phyloP scores from a whole-genome alignment of 2,888 invertebrate genomes.

The Diaprepes abbreviatus region DNA sequence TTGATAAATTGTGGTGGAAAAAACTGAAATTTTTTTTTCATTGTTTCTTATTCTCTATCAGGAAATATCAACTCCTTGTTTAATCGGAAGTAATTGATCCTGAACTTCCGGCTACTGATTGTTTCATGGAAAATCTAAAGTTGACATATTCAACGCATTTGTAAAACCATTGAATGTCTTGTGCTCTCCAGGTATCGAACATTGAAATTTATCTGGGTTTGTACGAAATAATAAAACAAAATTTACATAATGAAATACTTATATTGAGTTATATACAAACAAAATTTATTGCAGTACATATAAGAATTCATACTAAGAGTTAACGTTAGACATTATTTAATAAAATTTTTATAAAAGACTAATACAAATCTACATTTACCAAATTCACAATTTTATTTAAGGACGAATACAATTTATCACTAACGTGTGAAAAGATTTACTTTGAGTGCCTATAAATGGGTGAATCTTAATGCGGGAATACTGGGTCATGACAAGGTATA shows the following conservation, averaged over 20 bases:
- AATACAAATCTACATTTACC: conserved; percentile 35
- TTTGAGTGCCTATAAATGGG: conserved; percentile 20
- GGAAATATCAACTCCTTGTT: too few relatives aligned
- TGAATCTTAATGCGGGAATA: not conserved
- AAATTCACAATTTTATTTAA: conserved; percentile 34
- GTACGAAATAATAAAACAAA: not conserved
- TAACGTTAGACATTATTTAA: conserved; percentile 36
- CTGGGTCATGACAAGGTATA: too few relatives aligned
- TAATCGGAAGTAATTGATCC: too few relatives aligned
- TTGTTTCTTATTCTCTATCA: too few relatives aligned
- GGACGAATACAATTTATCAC: conserved; percentile 43
- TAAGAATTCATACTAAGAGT: conserved; percentile 29
- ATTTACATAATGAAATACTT: conserved; percentile 37
- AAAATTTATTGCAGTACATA: conserved; percentile 37
- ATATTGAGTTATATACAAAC: conserved; percentile 42
- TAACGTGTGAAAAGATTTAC: conserved; percentile 24
- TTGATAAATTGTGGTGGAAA: too few relatives aligned
- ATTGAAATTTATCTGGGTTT: too few relatives aligned
- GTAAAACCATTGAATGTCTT: too few relatives aligned
- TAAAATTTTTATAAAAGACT: conserved; percentile 36
- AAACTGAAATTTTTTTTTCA: too few relatives aligned
- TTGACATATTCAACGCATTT: too few relatives aligned
- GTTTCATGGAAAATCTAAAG: too few relatives aligned
- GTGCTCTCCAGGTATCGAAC: too few relatives aligned
- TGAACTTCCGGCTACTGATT: too few relatives aligned